Percentiles rank a stretch among this genome's conserved stretches.
These are phyloP conservation scores for Anguilla pacifica DNA, from an alignment of 2,797 vertebrate species.

Conservation along the genomic window DNA sequence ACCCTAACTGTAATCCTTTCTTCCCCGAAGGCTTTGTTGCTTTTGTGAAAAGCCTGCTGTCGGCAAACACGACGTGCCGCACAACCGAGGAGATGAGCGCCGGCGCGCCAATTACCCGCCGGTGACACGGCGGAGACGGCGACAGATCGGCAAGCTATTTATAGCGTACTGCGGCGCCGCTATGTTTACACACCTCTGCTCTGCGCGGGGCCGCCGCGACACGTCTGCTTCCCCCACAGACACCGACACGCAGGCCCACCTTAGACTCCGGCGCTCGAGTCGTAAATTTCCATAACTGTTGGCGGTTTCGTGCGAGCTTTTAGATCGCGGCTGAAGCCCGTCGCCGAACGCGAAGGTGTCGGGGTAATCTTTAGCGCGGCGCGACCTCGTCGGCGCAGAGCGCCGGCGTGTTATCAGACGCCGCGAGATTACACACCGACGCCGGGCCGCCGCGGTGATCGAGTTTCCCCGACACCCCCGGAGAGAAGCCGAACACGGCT, in stretches of 20 bases:
- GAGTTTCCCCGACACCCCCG: not conserved
- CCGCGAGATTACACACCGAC: not conserved
- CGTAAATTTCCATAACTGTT: not conserved
- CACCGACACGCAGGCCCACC: not conserved
- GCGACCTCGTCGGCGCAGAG: not conserved
- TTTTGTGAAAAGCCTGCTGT: conserved; percentile 1
- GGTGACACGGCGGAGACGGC: conserved; percentile 1
- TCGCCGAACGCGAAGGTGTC: not conserved
- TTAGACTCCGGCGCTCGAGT: not conserved
- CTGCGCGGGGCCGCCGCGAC: not conserved
- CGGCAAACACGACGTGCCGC: not conserved
- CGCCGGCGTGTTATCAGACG: not conserved
- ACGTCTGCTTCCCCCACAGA: not conserved
- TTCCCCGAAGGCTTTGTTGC: not conserved
- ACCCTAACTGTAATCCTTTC: conserved; percentile 22
- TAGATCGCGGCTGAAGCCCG: not conserved
- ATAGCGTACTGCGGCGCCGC: not conserved
- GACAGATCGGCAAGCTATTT: conserved; percentile 18
- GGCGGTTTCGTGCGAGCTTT: not conserved
- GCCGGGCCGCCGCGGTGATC: not conserved
- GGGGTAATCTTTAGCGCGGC: not conserved
- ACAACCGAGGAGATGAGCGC: conserved; percentile 10
- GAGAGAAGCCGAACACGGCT: not conserved
- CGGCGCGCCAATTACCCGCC: conserved; percentile 29
- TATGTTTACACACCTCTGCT: not conserved